Percentiles rank a stretch among this genome's conserved stretches.
Conservation (phyloP, 2,888 invertebrate species). For the Tinea semifulvella region DNA sequence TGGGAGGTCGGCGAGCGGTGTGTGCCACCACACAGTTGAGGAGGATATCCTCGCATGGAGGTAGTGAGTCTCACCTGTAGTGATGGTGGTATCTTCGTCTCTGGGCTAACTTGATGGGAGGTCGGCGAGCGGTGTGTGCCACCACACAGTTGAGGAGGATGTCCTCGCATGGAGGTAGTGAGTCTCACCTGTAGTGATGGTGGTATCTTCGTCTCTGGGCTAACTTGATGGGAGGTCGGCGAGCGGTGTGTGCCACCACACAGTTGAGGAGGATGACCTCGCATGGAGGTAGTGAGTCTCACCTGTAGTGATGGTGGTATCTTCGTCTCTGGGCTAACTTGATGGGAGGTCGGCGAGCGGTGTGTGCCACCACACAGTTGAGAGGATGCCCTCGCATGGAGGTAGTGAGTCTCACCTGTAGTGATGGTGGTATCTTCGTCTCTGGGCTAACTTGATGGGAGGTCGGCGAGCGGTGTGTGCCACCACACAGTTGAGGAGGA, state of each 20-base stretch:
- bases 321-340: constrained; percentile 94
- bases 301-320: constrained; percentile 54
- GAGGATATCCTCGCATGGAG: constrained; percentile 96
- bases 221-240: constrained; percentile 93
- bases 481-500: constrained; percentile 94
- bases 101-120: constrained; percentile 95
- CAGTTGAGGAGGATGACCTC: constrained; percentile 98
- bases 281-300: too few species aligned
- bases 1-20: constrained; percentile 90
- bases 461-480: constrained; percentile 92
- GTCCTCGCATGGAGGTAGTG: too few species aligned
- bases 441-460: constrained; percentile 94
- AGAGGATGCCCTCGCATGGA: too few species aligned
- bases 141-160: constrained; percentile 96
- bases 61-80: too few species aligned
- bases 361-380: constrained; percentile 94
- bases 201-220: constrained; percentile 90
- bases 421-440: constrained; percentile 77
- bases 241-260: constrained; percentile 90
- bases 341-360: constrained; percentile 91
- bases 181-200: constrained; percentile 22
- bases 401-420: too few species aligned
- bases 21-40: constrained; percentile 96
- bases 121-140: constrained; percentile 89
- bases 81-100: constrained; percentile 78